Conservation (phyloP, 2,113 vertebrate genomes). For the Gorilla gorilla region DNA sequence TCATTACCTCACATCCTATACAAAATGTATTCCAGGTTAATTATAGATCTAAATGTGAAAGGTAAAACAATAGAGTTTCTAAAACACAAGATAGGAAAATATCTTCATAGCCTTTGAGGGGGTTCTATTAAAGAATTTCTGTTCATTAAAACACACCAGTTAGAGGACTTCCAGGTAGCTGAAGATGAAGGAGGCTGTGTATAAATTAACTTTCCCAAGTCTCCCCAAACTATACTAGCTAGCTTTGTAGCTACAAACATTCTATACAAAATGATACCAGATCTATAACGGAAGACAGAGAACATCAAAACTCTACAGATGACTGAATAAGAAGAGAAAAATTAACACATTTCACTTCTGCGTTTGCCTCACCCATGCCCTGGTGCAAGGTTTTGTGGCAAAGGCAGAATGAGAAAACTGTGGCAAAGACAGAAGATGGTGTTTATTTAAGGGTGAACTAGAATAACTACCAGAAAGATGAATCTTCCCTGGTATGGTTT, state of each 20-base stretch:
- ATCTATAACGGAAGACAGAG: background rate
- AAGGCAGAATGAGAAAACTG: background rate
- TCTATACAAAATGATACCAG: background rate
- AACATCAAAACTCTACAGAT: background rate
- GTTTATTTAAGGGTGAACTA: background rate
- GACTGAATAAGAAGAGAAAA: background rate
- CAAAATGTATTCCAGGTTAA: background rate
- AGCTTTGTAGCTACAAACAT: background rate
- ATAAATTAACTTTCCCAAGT: background rate
- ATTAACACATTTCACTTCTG: background rate
- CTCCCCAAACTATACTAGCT: background rate
- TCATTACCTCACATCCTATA: background rate
- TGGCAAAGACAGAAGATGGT: background rate
- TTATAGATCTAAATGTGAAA: background rate
- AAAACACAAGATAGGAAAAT: background rate
- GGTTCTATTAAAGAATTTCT: background rate
- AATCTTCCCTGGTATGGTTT: background rate
- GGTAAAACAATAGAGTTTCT: background rate
- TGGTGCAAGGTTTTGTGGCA: background rate
- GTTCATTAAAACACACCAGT: background rate
- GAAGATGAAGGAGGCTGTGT: background rate
- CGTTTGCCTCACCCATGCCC: background rate
- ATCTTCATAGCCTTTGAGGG: background rate
- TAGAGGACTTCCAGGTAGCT: background rate
- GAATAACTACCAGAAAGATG: background rate